phyloP scores from a whole-genome alignment of 2,113 vertebrate species.

The Dipodomys stephensi region DNA sequence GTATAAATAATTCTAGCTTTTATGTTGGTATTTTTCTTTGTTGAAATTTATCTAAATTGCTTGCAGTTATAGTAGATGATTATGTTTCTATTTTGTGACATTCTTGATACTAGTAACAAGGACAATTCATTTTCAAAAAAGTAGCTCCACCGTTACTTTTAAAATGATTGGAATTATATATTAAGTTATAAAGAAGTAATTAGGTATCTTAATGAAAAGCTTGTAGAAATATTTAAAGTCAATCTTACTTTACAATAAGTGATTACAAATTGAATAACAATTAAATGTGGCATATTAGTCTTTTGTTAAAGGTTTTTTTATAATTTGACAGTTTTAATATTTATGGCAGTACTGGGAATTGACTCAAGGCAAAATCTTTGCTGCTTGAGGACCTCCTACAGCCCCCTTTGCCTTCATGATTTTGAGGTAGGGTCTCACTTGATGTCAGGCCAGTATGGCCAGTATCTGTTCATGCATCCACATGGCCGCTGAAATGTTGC shows the following conservation, averaged over 20 bases:
- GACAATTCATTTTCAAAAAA: conserved; percentile 27
- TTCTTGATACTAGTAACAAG: not conserved
- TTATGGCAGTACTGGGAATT: too few relatives aligned
- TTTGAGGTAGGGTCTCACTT: too few relatives aligned
- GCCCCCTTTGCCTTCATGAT: too few relatives aligned
- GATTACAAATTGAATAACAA: not conserved
- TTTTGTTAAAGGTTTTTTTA: not conserved
- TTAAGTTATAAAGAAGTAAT: conserved; percentile 31
- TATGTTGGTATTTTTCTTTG: not conserved
- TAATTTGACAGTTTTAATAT: not conserved
- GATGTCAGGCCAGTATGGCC: too few relatives aligned
- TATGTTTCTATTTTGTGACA: conserved; percentile 14
- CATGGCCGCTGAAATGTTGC: too few relatives aligned
- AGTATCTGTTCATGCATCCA: too few relatives aligned
- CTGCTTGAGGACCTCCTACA: too few relatives aligned
- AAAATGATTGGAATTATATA: not conserved
- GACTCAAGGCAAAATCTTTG: too few relatives aligned
- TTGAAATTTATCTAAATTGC: not conserved
- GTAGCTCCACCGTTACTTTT: not conserved
- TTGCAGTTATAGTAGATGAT: not conserved
- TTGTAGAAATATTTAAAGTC: not conserved
- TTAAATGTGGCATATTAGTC: not conserved
- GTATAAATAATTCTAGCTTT: conserved; percentile 37
- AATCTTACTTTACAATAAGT: not conserved
- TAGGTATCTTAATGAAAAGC: not conserved